phyloP scores from a whole-genome alignment of 2,113 vertebrate species.

The Perca flavescens region DNA sequence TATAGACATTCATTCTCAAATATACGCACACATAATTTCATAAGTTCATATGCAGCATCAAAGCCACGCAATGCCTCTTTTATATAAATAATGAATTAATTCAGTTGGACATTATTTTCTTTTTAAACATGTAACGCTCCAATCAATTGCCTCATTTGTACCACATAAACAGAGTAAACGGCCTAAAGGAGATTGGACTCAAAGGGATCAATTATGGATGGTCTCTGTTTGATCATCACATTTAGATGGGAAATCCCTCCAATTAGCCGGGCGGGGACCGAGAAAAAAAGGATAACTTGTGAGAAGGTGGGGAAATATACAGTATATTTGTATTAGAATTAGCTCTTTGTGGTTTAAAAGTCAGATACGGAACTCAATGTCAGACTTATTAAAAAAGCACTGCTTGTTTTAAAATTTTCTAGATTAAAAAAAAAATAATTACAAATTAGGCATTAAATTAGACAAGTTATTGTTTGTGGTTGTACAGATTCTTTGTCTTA shows the following conservation, averaged over 20 bases:
- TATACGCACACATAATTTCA: neutral
- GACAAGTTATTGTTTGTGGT: neutral
- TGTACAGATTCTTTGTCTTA: too few species aligned
- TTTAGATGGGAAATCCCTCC: constrained; percentile 39
- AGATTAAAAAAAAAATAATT: neutral
- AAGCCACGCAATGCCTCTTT: neutral
- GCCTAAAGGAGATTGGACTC: constrained; percentile 51
- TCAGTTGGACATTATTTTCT: constrained; percentile 30
- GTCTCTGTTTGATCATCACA: constrained; percentile 62
- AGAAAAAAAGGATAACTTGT: constrained; percentile 8
- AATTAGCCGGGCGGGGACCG: constrained; percentile 33
- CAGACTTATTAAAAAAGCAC: too few species aligned
- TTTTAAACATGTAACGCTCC: constrained; percentile 24
- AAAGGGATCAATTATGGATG: constrained; percentile 39
- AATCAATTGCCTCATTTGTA: constrained; percentile 58
- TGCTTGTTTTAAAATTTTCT: neutral
- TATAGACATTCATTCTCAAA: neutral
- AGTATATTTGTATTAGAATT: neutral
- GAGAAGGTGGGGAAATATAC: neutral
- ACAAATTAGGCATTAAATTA: neutral
- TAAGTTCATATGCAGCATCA: constrained; percentile 25
- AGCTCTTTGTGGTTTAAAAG: neutral
- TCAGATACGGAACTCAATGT: neutral
- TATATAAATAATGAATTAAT: constrained; percentile 32
- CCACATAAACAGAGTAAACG: constrained; percentile 55